These are phyloP conservation scores for Gobionotothen gibberifrons DNA, from an alignment of 2,797 vertebrate genomes.

Conservation along the genomic window DNA sequence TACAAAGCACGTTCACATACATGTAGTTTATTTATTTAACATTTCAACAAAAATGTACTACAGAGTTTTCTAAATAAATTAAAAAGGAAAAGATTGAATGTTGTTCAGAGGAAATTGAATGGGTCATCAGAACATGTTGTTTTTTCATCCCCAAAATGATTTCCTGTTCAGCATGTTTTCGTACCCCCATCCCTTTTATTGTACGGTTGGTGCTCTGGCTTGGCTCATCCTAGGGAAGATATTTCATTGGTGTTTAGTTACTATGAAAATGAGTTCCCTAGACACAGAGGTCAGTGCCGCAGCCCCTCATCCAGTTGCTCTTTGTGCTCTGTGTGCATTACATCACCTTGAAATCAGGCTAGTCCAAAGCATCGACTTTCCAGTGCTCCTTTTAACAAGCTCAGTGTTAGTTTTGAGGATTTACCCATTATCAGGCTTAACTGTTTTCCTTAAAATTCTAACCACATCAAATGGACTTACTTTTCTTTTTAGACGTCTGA, in stretches of 20 bases:
- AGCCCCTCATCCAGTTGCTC: constrained; percentile 76
- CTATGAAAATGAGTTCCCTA: constrained; percentile 77
- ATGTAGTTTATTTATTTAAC: not conserved
- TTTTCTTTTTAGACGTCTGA: constrained; percentile 62
- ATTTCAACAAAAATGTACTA: constrained; percentile 37
- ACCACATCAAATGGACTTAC: constrained; percentile 75
- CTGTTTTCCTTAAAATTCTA: constrained; percentile 74
- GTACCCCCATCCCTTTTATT: constrained; percentile 69
- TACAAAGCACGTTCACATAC: constrained; percentile 23
- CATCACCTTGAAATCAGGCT: constrained; percentile 79
- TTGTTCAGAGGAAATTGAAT: constrained; percentile 65
- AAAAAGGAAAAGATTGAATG: constrained; percentile 62
- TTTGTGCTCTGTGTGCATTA: constrained; percentile 77
- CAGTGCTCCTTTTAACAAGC: constrained; percentile 74
- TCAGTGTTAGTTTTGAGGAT: constrained; percentile 78
- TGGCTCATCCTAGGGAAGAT: constrained; percentile 74
- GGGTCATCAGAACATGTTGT: constrained; percentile 63
- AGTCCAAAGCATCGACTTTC: constrained; percentile 66
- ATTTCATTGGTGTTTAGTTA: constrained; percentile 76
- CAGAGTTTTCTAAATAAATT: constrained; percentile 42
- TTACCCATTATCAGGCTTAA: constrained; percentile 64
- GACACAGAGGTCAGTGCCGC: constrained; percentile 78
- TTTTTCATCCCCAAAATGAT: constrained; percentile 70
- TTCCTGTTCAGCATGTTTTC: constrained; percentile 71
- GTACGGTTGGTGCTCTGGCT: constrained; percentile 63